A percentile compares a stretch with the other conserved stretches of the same genome.
Conservation (phyloP, 1,140 invertebrate genomes). For the Achroia grisella region DNA sequence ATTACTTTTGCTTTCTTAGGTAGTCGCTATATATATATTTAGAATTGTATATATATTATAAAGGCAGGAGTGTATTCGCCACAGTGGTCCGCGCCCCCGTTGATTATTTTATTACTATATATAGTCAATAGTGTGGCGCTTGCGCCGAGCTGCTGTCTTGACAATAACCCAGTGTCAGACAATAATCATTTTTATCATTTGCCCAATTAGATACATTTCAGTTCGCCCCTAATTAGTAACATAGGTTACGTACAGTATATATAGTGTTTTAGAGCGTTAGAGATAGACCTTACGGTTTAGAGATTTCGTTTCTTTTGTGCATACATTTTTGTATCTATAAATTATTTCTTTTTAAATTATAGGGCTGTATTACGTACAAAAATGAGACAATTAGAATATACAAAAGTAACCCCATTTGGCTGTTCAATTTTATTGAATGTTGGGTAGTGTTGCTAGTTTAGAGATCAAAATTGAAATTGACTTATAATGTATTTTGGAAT, state of each 20-base stretch:
- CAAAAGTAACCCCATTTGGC: no score
- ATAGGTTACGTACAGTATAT: constrained; percentile 7
- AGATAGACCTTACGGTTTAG: background rate
- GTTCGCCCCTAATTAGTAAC: constrained; percentile 50
- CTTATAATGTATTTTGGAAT: no score
- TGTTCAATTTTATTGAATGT: no score
- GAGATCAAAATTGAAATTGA: no score
- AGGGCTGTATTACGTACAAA: no score
- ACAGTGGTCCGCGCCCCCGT: constrained; percentile 2
- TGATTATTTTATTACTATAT: constrained; percentile 26
- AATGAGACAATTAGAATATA: no score
- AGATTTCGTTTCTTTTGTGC: no score
- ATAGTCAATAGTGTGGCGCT: constrained; percentile 55
- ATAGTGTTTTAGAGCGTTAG: constrained; percentile 11
- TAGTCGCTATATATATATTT: no score
- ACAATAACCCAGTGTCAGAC: constrained; percentile 73
- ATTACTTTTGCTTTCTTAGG: no score
- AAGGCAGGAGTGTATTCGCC: background rate
- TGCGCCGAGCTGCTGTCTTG: constrained; percentile 68
- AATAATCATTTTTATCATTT: constrained; percentile 70
- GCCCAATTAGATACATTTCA: constrained; percentile 47
- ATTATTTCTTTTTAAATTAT: no score
- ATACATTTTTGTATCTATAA: no score
- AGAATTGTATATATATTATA: background rate
- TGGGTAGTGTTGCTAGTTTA: no score